These are phyloP conservation scores for Netelia virgata DNA, from an alignment of 2,888 invertebrate species.

Conservation along the genomic window DNA sequence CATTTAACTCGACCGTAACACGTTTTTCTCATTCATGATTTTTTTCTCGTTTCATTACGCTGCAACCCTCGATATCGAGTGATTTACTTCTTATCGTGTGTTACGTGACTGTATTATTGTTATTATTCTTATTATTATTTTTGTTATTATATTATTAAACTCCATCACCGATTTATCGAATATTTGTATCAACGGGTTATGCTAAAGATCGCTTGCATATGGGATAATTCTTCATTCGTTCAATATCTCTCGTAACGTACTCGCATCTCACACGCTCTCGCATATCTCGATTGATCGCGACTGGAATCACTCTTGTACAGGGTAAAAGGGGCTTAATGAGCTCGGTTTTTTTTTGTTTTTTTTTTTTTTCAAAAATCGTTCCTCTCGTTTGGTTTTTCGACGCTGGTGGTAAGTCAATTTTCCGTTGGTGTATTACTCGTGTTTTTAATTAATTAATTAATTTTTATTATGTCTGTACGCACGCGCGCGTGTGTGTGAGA, in stretches of 20 bases:
- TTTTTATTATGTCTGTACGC: constrained; percentile 28
- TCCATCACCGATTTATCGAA: constrained; percentile 40
- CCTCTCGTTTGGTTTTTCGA: constrained; percentile 29
- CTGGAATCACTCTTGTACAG: constrained; percentile 45
- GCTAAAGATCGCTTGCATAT: constrained; percentile 42
- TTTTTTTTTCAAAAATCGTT: constrained; percentile 37
- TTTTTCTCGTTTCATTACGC: constrained; percentile 54
- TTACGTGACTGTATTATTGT: constrained; percentile 11
- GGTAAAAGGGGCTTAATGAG: constrained; percentile 56
- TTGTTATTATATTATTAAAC: constrained; percentile 19
- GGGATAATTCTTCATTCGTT: constrained; percentile 31
- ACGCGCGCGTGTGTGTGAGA: constrained; percentile 23
- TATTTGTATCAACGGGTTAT: constrained; percentile 31
- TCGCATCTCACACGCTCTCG: constrained; percentile 49
- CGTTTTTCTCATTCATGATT: too few species aligned
- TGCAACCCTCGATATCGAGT: constrained; percentile 30
- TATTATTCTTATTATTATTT: constrained; percentile 42
- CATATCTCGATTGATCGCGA: constrained; percentile 33
- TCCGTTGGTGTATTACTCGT: background rate
- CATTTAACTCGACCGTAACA: constrained; percentile 37
- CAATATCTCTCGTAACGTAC: constrained; percentile 45
- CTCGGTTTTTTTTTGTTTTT: constrained; percentile 22
- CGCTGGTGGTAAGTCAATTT: background rate
- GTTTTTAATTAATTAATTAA: background rate
- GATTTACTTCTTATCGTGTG: constrained; percentile 6